Percentiles rank a stretch among this genome's conserved stretches.
Conservation (phyloP, 2,888 invertebrate species). For the Perizoma affinitatum region DNA sequence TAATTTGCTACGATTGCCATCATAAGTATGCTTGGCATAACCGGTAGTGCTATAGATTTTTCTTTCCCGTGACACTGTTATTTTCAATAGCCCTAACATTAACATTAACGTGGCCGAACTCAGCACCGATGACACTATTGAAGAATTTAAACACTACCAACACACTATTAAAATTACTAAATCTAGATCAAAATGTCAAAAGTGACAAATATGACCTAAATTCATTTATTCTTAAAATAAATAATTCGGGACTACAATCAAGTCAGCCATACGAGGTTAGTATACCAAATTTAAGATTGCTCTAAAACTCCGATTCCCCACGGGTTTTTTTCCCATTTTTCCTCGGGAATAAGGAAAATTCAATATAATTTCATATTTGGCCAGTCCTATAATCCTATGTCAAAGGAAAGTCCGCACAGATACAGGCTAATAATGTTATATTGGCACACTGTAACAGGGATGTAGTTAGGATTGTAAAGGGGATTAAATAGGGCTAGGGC, state of each 20-base stretch:
- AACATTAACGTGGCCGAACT: too few relatives aligned
- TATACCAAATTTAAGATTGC: not conserved
- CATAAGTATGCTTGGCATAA: not conserved
- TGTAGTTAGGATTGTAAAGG: not conserved
- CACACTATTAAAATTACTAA: too few relatives aligned
- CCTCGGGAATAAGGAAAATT: slow-evolving; percentile 23
- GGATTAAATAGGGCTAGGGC: not conserved
- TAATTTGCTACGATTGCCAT: not conserved
- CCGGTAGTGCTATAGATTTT: not conserved
- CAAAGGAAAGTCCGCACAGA: slow-evolving; percentile 37
- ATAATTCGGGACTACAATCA: not conserved
- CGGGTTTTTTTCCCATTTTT: slow-evolving; percentile 1
- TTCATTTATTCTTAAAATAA: not conserved
- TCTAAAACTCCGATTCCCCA: not conserved
- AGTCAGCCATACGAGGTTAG: too few relatives aligned
- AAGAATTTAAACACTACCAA: too few relatives aligned
- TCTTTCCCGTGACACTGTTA: not conserved
- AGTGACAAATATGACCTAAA: too few relatives aligned
- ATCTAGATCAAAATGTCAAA: not conserved
- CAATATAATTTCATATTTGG: slow-evolving; percentile 35
- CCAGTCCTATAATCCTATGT: slow-evolving; percentile 34
- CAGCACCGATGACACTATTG: too few relatives aligned
- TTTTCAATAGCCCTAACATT: too few relatives aligned
- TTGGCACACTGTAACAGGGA: slow-evolving; percentile 26
- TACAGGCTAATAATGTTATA: slow-evolving; percentile 39